Percentiles rank a stretch among this genome's conserved stretches.
Conservation (phyloP, 2,797 vertebrate genomes). For the Remorina albescens region DNA sequence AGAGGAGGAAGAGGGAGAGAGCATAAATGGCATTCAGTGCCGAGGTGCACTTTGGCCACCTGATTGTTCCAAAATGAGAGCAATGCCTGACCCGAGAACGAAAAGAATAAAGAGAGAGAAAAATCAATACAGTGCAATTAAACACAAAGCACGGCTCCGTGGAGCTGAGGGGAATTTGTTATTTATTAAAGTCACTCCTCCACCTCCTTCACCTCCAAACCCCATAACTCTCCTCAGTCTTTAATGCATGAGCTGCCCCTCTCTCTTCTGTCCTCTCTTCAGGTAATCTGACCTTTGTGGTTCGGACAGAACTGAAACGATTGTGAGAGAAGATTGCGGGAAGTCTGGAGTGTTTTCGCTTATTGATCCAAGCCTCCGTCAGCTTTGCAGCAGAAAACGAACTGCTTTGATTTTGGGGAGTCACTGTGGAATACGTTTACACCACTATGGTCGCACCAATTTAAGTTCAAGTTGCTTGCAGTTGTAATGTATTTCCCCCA, state of each 20-base stretch:
- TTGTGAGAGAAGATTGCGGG: constrained; percentile 75
- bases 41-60: constrained; percentile 77
- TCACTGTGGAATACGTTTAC: constrained; percentile 29
- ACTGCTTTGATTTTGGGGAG: constrained; percentile 50
- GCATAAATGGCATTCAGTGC: constrained; percentile 76
- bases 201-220: constrained; percentile 60
- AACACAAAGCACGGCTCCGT: constrained; percentile 81
- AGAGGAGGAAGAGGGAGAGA: constrained; percentile 23
- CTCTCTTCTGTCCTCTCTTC: constrained; percentile 69
- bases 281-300: constrained; percentile 82
- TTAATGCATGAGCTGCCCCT: constrained; percentile 70
- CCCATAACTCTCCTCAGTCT: constrained; percentile 63
- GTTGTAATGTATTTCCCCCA: constrained; percentile 11
- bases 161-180: constrained; percentile 83
- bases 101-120: constrained; percentile 69
- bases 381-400: constrained; percentile 37
- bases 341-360: constrained; percentile 80
- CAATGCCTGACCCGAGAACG: constrained; percentile 68
- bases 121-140: constrained; percentile 88
- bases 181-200: constrained; percentile 82
- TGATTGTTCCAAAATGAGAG: constrained; percentile 86
- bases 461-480: too few relatives aligned
- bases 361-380: constrained; percentile 80
- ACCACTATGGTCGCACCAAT: constrained; percentile 1
- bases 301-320: constrained; percentile 77